Conservation (phyloP, 2,113 vertebrate species). For the Thunnus maccoyii region DNA sequence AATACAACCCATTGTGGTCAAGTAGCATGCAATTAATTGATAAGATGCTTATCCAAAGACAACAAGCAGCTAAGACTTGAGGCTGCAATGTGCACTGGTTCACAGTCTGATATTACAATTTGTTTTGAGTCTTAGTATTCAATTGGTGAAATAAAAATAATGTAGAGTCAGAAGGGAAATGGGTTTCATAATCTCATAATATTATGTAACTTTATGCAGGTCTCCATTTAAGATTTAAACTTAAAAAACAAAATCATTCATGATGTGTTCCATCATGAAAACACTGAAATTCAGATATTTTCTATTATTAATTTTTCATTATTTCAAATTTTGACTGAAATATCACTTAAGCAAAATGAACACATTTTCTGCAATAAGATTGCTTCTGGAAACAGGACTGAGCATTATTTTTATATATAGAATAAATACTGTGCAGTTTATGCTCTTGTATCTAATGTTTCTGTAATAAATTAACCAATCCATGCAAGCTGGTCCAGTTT, state of each 20-base stretch:
- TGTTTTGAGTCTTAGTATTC: neutral
- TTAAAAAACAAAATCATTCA: neutral
- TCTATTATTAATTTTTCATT: neutral
- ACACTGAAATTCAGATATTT: neutral
- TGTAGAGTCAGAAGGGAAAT: neutral
- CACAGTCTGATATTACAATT: neutral
- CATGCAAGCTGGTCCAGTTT: neutral
- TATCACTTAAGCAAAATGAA: neutral
- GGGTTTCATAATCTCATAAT: neutral
- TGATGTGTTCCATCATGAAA: neutral
- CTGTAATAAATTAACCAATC: neutral
- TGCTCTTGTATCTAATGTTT: neutral
- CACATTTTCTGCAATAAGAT: neutral
- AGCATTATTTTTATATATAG: neutral
- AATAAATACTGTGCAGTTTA: neutral
- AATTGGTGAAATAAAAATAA: neutral
- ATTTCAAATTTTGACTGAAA: conserved; percentile 20
- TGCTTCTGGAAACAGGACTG: neutral
- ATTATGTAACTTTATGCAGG: too few species aligned
- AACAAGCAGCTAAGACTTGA: neutral
- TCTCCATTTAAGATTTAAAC: neutral
- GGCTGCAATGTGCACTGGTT: neutral
- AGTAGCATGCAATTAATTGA: conserved; percentile 21
- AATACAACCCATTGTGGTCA: neutral
- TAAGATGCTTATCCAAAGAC: conserved; percentile 7